Percentiles rank a stretch among this genome's conserved stretches.
Evolutionary conservation across 2,888 invertebrate species (phyloP).

Genomic region (Nebria brevicollis): DNA sequence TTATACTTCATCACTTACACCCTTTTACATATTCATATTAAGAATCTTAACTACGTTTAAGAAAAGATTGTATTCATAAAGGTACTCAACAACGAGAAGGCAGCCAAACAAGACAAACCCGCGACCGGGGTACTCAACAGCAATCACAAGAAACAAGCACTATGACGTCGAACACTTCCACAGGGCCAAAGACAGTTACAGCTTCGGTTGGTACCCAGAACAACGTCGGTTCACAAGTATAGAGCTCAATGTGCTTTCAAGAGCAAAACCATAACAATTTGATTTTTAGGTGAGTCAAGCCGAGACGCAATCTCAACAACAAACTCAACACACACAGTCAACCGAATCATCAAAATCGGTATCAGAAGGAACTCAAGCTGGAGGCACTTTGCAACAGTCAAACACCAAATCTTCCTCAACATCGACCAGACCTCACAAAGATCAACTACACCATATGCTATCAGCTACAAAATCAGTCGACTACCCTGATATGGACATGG

Average conservation of each 20-base stretch:
- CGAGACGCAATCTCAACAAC: slow-evolving; percentile 59
- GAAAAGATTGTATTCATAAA: slow-evolving; percentile 54
- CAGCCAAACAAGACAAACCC: slow-evolving; percentile 60
- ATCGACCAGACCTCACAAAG: slow-evolving; percentile 64
- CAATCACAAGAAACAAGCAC: slow-evolving; percentile 78
- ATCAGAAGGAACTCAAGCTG: slow-evolving; percentile 86
- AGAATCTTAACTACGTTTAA: slow-evolving; percentile 58
- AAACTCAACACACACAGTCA: slow-evolving; percentile 55
- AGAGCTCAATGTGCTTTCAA: neutral
- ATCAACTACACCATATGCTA: slow-evolving; percentile 64
- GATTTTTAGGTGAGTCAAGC: slow-evolving; percentile 59
- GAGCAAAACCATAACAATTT: neutral
- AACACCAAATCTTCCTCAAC: slow-evolving; percentile 68
- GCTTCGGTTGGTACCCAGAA: slow-evolving; percentile 77
- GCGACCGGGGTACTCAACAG: slow-evolving; percentile 67
- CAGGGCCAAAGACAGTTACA: slow-evolving; percentile 72
- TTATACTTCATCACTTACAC: neutral
- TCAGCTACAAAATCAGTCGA: slow-evolving; percentile 71
- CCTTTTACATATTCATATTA: neutral
- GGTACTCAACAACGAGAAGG: slow-evolving; percentile 48
- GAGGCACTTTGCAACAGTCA: slow-evolving; percentile 72
- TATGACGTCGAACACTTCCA: slow-evolving; percentile 72
- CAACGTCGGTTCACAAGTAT: slow-evolving; percentile 72
- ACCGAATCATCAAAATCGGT: slow-evolving; percentile 75
- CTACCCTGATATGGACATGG: slow-evolving; percentile 76